These are phyloP conservation scores for Dicranocentrus wangi DNA, from an alignment of 2,888 invertebrate genomes.

Conservation along the genomic window DNA sequence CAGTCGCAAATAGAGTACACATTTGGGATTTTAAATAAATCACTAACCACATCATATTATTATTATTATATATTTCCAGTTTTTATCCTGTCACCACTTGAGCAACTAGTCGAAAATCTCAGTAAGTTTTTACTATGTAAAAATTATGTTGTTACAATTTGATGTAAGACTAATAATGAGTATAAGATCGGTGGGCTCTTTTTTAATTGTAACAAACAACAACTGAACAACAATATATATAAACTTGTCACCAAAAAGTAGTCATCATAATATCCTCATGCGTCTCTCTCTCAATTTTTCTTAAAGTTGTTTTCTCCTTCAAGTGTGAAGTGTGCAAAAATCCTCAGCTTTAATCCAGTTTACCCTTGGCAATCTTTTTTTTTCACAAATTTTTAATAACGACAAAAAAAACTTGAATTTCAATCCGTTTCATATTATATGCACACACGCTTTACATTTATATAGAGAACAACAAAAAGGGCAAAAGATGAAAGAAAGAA, in stretches of 20 bases:
- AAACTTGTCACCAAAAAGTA: conserved; percentile 37
- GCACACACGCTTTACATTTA: too few species aligned
- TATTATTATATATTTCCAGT: too few species aligned
- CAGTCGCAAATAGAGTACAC: too few species aligned
- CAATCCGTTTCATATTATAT: conserved; percentile 15
- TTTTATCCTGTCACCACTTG: too few species aligned
- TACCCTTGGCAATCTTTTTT: background rate
- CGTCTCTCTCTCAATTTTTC: background rate
- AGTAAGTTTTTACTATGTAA: too few species aligned
- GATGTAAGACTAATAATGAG: too few species aligned
- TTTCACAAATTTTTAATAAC: conserved; percentile 9
- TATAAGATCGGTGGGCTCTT: too few species aligned
- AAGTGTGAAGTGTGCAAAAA: background rate
- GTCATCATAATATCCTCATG: background rate
- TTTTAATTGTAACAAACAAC: background rate
- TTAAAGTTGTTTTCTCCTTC: conserved; percentile 11
- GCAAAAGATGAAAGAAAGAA: background rate
- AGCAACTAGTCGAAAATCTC: too few species aligned
- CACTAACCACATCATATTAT: too few species aligned
- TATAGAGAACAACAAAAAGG: background rate
- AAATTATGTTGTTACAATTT: too few species aligned
- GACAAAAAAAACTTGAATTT: conserved; percentile 30
- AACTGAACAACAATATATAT: background rate
- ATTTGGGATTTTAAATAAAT: too few species aligned
- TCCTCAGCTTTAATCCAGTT: background rate